phyloP scores from a whole-genome alignment of 2,888 invertebrate genomes.

The Aromia moschata region DNA sequence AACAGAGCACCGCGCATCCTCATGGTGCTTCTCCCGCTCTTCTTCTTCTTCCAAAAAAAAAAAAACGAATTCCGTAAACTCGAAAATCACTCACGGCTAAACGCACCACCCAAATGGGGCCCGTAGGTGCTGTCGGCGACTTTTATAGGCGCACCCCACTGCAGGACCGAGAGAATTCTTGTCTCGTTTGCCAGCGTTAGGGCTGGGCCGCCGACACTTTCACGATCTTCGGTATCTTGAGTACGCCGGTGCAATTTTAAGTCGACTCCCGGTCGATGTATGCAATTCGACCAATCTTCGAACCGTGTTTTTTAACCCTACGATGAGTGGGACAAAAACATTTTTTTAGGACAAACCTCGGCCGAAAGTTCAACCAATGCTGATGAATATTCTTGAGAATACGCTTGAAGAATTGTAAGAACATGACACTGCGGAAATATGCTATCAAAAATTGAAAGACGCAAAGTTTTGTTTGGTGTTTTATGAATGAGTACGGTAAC shows the following conservation, averaged over 20 bases:
- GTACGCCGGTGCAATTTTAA: slow-evolving; percentile 15
- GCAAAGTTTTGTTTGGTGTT: too few species aligned
- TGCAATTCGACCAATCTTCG: not conserved
- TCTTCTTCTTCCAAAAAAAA: not conserved
- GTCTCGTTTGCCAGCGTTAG: slow-evolving; percentile 33
- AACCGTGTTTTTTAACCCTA: not conserved
- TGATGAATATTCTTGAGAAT: too few species aligned
- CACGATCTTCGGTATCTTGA: slow-evolving; percentile 25
- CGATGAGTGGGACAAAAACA: too few species aligned
- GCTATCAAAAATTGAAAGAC: too few species aligned
- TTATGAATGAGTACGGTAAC: too few species aligned
- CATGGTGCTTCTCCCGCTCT: not conserved
- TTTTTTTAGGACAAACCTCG: too few species aligned
- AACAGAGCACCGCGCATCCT: slow-evolving; percentile 4
- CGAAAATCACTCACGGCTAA: slow-evolving; percentile 16
- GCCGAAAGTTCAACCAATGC: too few species aligned
- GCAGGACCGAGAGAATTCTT: slow-evolving; percentile 35
- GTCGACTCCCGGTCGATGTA: too few species aligned
- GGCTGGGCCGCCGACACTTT: slow-evolving; percentile 38
- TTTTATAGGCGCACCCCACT: slow-evolving; percentile 49
- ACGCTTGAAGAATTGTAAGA: too few species aligned
- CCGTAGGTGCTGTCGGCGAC: not conserved
- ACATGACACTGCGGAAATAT: too few species aligned
- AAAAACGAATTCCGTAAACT: slow-evolving; percentile 1
- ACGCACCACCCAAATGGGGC: slow-evolving; percentile 19